Evolutionary conservation across 1,140 invertebrate genomes (phyloP).

Genomic region (Pectinophora gossypiella): DNA sequence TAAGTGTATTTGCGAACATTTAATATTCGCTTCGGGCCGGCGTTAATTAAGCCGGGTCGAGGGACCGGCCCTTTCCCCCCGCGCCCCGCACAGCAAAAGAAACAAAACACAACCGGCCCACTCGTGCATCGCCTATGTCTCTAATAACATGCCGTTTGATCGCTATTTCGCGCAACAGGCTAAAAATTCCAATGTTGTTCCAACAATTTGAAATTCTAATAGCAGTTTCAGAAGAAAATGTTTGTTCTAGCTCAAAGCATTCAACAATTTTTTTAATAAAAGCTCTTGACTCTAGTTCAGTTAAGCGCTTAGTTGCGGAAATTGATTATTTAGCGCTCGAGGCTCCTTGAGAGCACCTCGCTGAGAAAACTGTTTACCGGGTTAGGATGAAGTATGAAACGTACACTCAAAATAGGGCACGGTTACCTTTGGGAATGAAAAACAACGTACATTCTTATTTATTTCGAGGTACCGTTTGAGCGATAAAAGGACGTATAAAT

Average conservation of each 20-base stretch:
- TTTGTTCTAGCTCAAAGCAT: not conserved
- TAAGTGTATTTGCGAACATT: conserved; percentile 58
- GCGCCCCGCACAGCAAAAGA: not conserved
- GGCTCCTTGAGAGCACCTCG: not conserved
- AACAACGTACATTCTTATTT: not conserved
- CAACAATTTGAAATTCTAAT: not conserved
- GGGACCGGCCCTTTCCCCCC: conserved; percentile 8
- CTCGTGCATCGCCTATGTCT: not conserved
- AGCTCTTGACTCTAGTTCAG: not conserved
- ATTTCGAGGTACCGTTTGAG: conserved; percentile 10
- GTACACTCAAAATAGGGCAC: not conserved
- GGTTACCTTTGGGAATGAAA: not conserved
- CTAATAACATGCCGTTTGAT: not conserved
- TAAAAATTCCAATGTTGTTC: not conserved
- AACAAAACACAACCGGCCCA: not conserved
- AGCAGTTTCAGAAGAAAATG: not conserved
- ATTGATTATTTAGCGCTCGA: not conserved
- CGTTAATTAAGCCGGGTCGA: conserved; percentile 47
- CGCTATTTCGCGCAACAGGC: not conserved
- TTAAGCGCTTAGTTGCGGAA: not conserved
- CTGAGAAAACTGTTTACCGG: too few species aligned
- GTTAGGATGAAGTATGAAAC: not conserved
- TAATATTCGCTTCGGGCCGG: conserved; percentile 51
- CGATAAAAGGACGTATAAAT: conserved; percentile 52
- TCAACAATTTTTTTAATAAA: too few species aligned